Evolutionary conservation across 1,140 invertebrate genomes (phyloP), one percentile per base, ranked within the genome.

Genomic region (Orius laevigatus): DNA sequence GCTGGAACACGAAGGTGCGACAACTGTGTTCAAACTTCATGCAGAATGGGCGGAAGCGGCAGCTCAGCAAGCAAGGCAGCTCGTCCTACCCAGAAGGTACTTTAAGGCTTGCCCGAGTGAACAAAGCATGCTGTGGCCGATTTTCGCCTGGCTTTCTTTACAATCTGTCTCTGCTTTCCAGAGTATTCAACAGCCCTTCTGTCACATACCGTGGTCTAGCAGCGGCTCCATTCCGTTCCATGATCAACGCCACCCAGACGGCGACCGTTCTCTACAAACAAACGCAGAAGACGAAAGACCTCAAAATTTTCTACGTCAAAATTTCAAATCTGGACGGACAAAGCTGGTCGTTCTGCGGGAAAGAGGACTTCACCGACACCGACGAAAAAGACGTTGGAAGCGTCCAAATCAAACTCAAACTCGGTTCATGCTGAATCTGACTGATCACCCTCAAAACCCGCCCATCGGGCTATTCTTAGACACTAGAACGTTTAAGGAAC

Each of bases 11-110:
- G 51, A 49, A 1, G 58, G 64, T 42, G 58, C 61, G 0, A 57
- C 52, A 1, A 64, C 63, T 4, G 53, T 53, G 10, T 70, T 70
- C 19, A 56, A 58, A 35, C 58, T 71, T 16, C 48, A 52, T 43
- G 66, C 60, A 60, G 55, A 62, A 68, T 71, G 57, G 64, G 63
- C 59, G 18, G 18, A 14, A 16, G 16, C 36, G 3, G 18, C 32
- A 2, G 32, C 15, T 19, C 10, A 31, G 11, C 16, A 25, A 43
- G 40, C 48, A 5, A 15, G 15, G 11, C 18, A 16, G 10, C 18
- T 42, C 3, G 45, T 46, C 3, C 31, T 51, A 32, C 8, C n/a
- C 36, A 14, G 18, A 44, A 32, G n/a, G 12, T 25, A 19, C 16
- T 5, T 25, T 4, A 14, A 39, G 15, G 10, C 4, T 40, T 4